Conservation (phyloP, 2,797 vertebrate species). For the Tapirus indicus region DNA sequence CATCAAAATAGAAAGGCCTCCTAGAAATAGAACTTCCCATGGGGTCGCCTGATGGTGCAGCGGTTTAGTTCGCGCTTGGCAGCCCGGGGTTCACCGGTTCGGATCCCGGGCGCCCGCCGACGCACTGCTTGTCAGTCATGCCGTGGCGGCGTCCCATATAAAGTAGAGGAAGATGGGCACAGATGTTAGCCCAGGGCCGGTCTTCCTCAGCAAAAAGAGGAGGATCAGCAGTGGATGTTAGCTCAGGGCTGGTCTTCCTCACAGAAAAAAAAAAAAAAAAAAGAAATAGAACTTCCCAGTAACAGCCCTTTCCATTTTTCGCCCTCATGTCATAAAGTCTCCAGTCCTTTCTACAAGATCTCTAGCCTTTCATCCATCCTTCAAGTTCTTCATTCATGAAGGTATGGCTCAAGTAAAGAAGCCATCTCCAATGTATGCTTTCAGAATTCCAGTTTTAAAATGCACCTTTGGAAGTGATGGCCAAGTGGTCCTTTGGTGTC, state of each 20-base stretch:
- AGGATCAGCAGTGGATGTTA: too few species aligned
- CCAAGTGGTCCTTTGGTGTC: not conserved
- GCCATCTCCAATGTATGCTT: not conserved
- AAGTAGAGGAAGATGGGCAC: too few species aligned
- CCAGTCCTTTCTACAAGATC: not conserved
- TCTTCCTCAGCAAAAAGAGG: too few species aligned
- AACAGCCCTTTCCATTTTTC: not conserved
- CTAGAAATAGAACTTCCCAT: not conserved
- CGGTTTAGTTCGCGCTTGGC: too few species aligned
- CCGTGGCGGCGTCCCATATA: too few species aligned
- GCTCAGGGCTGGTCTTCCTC: too few species aligned
- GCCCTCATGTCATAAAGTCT: not conserved
- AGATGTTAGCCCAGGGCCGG: too few species aligned
- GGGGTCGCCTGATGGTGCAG: too few species aligned
- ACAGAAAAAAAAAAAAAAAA: too few species aligned
- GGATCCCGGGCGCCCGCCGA: too few species aligned
- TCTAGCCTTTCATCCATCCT: not conserved
- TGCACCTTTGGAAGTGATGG: not conserved
- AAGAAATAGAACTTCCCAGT: not conserved
- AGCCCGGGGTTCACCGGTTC: too few species aligned
- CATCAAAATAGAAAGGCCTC: not conserved
- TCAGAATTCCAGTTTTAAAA: conserved; percentile 43
- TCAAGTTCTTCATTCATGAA: conserved; percentile 51
- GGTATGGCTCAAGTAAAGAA: not conserved
- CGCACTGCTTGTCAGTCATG: too few species aligned